Conservation (phyloP, 2,888 invertebrate species). For the Ischnus inquisitorius region DNA sequence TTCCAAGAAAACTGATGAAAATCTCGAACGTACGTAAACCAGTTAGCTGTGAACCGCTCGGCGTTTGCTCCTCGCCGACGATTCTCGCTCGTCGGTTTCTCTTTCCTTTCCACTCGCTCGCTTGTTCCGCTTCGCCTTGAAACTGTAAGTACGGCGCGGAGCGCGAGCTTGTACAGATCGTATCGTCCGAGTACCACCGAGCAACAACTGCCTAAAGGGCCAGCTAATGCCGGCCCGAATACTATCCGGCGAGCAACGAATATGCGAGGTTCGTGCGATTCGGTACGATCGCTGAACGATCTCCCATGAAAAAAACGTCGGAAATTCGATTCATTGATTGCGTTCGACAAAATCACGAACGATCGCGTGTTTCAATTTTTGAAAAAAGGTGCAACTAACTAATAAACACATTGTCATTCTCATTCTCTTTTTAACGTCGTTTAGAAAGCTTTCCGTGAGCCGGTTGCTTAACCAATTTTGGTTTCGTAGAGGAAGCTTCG, state of each 20-base stretch:
- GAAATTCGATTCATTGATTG: neutral
- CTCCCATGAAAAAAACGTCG: neutral
- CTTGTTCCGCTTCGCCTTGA: conserved; percentile 58
- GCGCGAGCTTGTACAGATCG: conserved; percentile 73
- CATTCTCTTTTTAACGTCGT: too few species aligned
- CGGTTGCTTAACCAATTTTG: too few species aligned
- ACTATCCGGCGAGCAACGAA: conserved; percentile 10
- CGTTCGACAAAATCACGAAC: neutral
- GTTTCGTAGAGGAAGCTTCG: too few species aligned
- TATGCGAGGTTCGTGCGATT: conserved; percentile 7
- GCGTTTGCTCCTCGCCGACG: conserved; percentile 47
- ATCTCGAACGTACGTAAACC: conserved; percentile 82
- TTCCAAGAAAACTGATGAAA: conserved; percentile 84
- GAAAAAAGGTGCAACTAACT: neutral
- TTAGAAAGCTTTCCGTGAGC: too few species aligned
- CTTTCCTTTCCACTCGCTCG: conserved; percentile 37
- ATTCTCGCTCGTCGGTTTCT: conserved; percentile 60
- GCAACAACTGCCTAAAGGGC: conserved; percentile 75
- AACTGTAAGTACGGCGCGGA: conserved; percentile 44
- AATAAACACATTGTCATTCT: too few species aligned
- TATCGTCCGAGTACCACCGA: conserved; percentile 74
- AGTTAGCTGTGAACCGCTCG: conserved; percentile 72
- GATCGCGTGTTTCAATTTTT: neutral
- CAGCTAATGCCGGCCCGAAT: conserved; percentile 54
- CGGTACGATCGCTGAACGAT: conserved; percentile 10